Percentiles rank a stretch among this genome's conserved stretches.
Evolutionary conservation across 2,797 vertebrate genomes (phyloP).

Genomic region (Vipera latastei): DNA sequence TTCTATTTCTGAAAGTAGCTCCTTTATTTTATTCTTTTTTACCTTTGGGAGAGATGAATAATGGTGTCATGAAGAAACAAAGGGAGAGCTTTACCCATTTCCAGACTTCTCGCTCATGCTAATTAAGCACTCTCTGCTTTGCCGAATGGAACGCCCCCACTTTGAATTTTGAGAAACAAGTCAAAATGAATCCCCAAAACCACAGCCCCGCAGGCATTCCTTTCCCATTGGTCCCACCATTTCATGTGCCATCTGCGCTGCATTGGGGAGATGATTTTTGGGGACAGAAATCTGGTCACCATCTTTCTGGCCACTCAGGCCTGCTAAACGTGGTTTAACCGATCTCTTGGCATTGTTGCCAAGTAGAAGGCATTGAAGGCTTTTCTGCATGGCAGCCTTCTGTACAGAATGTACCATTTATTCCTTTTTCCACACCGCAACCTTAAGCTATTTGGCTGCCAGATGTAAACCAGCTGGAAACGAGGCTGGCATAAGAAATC

Average conservation of each 20-base stretch:
- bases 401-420: not conserved
- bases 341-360: not conserved
- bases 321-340: not conserved
- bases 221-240: not conserved
- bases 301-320: not conserved
- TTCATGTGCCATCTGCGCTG: not conserved
- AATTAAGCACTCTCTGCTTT: conserved; percentile 20
- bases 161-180: not conserved
- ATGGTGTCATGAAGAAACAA: conserved; percentile 43
- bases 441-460: not conserved
- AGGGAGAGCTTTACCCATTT: conserved; percentile 8
- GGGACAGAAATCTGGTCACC: not conserved
- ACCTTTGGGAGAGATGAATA: conserved; percentile 46
- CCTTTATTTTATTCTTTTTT: conserved; percentile 36
- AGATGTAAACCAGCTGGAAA: not conserved
- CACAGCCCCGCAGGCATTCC: not conserved
- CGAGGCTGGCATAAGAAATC: not conserved
- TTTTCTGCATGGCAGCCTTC: not conserved
- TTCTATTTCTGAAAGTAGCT: conserved; percentile 50
- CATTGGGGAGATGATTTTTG: not conserved
- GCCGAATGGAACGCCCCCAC: conserved; percentile 17
- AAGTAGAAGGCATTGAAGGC: not conserved
- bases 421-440: not conserved
- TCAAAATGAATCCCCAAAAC: conserved; percentile 9
- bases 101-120: conserved; percentile 21